Base-by-base conservation (phyloP, 2,113 vertebrate genomes). In the Mastomys coucha region DNA sequence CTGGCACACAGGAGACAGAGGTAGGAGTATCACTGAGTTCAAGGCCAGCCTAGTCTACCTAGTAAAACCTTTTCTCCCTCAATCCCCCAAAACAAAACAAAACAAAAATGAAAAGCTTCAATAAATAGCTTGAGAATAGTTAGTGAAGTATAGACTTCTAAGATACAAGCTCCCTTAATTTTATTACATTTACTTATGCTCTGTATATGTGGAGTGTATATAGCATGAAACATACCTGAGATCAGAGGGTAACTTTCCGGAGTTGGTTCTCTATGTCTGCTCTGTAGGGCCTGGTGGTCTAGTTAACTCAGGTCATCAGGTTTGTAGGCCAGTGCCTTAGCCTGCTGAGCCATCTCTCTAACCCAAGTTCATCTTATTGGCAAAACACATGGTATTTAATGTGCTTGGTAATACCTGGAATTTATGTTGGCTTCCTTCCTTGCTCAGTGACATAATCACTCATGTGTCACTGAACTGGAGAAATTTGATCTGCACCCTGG, bases 401-500 rank as follows among this genome's bases (percentile, higher is more conserved):
- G 86, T 95, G 11, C 39, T 65, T 67, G 82, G 16, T 87, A 24
- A 51, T 51, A n/a, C 17, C 58, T 63, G n/a, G 81, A 85, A 31
- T 81, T 60, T 72, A 92, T 42, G 60, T 72, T 73, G 39, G 77
- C 65, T 78, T 51, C 92, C 72, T 90, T 63, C 24, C 63, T 94
- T 91, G 67, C 26, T 49, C 20, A 60, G 75, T 96, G 96, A 95
- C 51, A 49, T 95, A 60, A 39, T 91, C 56, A 53, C 33, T 84
- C 67, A 93, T 88, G 51, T 86, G 75, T 85, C 93, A 88, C 24
- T 42, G 95, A 89, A 69, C 2, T 70, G 39, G 69, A 96, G 53
- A 24, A 88, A 78, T 97, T 89, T 92, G 9, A 1, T 91, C 69
- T 96, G n/a, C 81, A 72, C 60, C 16, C 87, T 95, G 58, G 92